phyloP scores from a whole-genome alignment of 2,888 invertebrate species.

The Ametastegia equiseti region DNA sequence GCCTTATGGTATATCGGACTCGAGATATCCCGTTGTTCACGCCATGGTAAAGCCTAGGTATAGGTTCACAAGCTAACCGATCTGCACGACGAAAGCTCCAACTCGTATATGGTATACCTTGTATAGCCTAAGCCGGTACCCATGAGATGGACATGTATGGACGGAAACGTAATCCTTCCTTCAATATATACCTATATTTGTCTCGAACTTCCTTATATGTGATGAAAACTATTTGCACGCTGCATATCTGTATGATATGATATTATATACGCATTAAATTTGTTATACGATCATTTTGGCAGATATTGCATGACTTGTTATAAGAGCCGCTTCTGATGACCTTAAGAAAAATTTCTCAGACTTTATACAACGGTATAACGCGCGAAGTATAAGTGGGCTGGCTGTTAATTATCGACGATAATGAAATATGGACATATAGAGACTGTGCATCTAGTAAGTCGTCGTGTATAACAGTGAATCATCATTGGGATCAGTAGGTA shows the following conservation, averaged over 20 bases:
- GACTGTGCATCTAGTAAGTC: not conserved
- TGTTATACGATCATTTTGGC: not conserved
- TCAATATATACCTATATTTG: not conserved
- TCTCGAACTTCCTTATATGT: not conserved
- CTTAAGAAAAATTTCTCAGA: not conserved
- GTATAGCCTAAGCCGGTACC: not conserved
- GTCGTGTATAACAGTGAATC: not conserved
- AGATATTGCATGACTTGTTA: not conserved
- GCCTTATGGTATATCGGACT: not conserved
- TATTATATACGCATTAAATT: not conserved
- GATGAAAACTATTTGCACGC: conserved; percentile 18
- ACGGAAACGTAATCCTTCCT: not conserved
- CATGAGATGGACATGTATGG: conserved; percentile 43
- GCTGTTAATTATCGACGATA: not conserved
- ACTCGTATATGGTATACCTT: conserved; percentile 13
- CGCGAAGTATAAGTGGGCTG: not conserved
- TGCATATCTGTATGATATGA: too few species aligned
- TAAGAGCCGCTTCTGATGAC: not conserved
- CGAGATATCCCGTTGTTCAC: conserved; percentile 13
- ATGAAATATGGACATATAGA: not conserved
- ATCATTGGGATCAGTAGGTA: not conserved
- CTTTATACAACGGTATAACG: not conserved
- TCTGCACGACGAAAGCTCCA: conserved; percentile 28
- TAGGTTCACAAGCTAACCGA: not conserved
- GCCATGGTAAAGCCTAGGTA: not conserved